A percentile compares a stretch with the other conserved stretches of the same genome.
Conservation (phyloP, 2,113 vertebrate genomes). For the Neopipo cinnamomea region DNA sequence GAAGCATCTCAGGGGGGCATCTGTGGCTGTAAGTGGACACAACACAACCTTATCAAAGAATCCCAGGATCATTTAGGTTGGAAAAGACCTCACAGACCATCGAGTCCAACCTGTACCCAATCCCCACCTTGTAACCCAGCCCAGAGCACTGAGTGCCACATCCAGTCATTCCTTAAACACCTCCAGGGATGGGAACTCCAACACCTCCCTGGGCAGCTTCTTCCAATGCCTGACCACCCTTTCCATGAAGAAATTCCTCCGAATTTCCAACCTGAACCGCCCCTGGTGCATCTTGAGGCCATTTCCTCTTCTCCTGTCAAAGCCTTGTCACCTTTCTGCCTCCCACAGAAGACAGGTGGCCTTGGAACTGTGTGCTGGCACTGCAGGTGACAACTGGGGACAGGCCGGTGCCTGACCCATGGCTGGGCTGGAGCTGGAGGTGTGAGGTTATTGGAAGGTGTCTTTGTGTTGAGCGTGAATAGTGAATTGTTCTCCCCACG, state of each 20-base stretch:
- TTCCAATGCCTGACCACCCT: background rate
- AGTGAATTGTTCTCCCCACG: constrained; percentile 50
- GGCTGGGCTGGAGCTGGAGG: background rate
- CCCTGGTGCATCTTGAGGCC: background rate
- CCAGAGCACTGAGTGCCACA: background rate
- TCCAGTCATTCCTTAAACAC: background rate
- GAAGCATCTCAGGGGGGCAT: background rate
- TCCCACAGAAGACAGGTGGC: background rate
- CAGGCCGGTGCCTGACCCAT: background rate
- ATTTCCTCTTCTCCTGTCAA: background rate
- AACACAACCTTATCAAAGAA: background rate
- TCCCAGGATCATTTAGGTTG: background rate
- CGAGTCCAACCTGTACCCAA: background rate
- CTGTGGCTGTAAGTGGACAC: background rate
- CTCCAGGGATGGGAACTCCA: background rate
- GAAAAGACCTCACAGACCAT: background rate
- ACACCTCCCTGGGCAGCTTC: background rate
- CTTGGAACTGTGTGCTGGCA: background rate
- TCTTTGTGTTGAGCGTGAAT: constrained; percentile 27
- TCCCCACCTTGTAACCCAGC: background rate
- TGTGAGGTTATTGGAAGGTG: background rate
- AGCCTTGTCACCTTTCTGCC: background rate
- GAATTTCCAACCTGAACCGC: background rate
- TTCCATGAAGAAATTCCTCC: background rate
- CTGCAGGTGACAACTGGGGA: fast-evolving